A percentile compares a stretch with the other conserved stretches of the same genome.
Conservation (phyloP, 2,888 invertebrate species). For the Cinara cedri region DNA sequence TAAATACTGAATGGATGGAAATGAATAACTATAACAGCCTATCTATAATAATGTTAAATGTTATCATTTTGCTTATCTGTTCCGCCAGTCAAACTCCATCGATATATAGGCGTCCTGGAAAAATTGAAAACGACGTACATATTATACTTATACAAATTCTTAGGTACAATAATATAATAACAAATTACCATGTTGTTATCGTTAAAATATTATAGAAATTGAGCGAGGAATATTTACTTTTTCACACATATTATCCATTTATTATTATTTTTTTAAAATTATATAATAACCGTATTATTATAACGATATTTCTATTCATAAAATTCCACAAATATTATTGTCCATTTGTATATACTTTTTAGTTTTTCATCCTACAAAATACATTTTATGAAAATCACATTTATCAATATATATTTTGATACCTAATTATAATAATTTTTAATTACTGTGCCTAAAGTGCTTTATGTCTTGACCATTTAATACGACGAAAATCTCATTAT, state of each 20-base stretch:
- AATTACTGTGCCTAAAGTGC: conserved; percentile 1
- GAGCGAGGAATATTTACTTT: conserved; percentile 12
- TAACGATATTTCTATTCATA: background rate
- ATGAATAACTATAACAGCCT: conserved; percentile 37
- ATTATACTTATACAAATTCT: background rate
- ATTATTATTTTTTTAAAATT: conserved; percentile 13
- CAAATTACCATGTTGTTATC: background rate
- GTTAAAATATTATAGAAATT: background rate
- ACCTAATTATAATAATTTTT: background rate
- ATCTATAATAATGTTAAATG: conserved; percentile 11
- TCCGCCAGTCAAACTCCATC: conserved; percentile 45
- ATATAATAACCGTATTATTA: background rate
- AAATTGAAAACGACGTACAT: conserved; percentile 24
- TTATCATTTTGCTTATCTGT: conserved; percentile 47
- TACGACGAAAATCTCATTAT: conserved; percentile 30
- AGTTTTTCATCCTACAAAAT: conserved; percentile 3
- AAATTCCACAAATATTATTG: background rate
- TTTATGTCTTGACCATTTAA: conserved; percentile 33
- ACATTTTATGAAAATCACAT: conserved; percentile 7
- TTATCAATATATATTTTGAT: background rate
- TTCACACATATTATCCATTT: background rate
- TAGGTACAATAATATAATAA: conserved; percentile 6
- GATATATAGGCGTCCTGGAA: conserved; percentile 33
- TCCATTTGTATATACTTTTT: background rate
- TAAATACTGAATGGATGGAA: too few relatives aligned